Percentiles rank a stretch among this genome's conserved stretches.
Evolutionary conservation across 30 jellyfish, hydroid and myxozoan species (phyloP).

Genomic region (Catostylus mosaicus): DNA sequence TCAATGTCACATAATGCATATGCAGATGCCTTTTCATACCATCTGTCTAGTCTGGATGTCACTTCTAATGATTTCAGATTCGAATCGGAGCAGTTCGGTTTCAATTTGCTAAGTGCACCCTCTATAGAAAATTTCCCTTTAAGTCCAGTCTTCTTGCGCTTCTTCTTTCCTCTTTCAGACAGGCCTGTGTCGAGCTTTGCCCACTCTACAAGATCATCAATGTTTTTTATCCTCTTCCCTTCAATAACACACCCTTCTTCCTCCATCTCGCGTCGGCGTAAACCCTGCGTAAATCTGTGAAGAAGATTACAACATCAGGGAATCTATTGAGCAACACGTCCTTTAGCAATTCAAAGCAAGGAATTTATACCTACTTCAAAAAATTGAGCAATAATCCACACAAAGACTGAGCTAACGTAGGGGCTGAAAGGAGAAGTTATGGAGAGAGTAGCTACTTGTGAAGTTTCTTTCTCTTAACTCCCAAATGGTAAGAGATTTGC

Average conservation of each 20-base stretch:
- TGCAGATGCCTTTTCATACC: conserved; percentile 66
- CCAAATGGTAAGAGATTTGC: no score
- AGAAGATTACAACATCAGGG: no score
- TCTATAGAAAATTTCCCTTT: conserved; percentile 10
- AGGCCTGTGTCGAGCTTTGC: conserved; percentile 44
- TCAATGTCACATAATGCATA: conserved; percentile 28
- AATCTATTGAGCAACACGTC: no score
- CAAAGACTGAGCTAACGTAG: no score
- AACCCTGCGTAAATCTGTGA: conserved; percentile 53
- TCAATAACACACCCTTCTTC: conserved; percentile 28
- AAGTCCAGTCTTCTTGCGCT: conserved; percentile 33
- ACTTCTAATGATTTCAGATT: conserved; percentile 42
- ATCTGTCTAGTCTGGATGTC: conserved; percentile 38
- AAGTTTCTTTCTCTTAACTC: no score
- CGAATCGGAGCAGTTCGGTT: conserved; percentile 40
- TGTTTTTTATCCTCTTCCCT: conserved; percentile 24
- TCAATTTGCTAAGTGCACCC: not conserved
- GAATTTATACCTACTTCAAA: no score
- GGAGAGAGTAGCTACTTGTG: no score
- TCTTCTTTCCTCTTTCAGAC: conserved; percentile 19
- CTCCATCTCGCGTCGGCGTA: conserved; percentile 35
- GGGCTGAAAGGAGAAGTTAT: no score
- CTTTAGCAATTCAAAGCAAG: no score
- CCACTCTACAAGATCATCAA: conserved; percentile 61
- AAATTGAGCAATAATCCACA: no score